These are phyloP conservation scores for Xanthia icteritia DNA, from an alignment of 2,888 invertebrate genomes.

Conservation along the genomic window DNA sequence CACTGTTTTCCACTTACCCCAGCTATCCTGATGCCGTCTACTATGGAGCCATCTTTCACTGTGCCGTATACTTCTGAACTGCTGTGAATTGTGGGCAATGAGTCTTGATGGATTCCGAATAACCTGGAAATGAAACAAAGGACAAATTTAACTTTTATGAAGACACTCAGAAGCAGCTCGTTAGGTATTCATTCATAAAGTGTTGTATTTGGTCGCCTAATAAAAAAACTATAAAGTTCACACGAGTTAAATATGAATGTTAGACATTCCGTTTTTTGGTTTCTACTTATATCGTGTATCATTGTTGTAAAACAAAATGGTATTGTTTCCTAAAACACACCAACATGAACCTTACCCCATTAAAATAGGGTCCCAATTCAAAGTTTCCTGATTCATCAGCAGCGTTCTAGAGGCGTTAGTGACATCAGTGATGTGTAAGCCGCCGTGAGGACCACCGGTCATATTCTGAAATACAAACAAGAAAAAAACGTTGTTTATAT, in stretches of 20 bases:
- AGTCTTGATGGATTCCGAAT: slow-evolving; percentile 94
- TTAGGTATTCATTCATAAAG: too few species aligned
- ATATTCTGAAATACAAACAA: slow-evolving; percentile 91
- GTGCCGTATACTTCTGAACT: slow-evolving; percentile 97
- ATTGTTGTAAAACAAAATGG: too few species aligned
- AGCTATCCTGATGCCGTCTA: slow-evolving; percentile 92
- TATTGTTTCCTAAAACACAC: too few species aligned
- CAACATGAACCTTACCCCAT: slow-evolving; percentile 90
- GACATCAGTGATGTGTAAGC: slow-evolving; percentile 97
- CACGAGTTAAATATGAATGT: too few species aligned
- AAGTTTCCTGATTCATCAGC: slow-evolving; percentile 96
- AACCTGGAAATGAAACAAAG: slow-evolving; percentile 80
- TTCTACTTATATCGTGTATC: too few species aligned
- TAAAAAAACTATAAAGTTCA: too few species aligned
- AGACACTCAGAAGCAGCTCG: too few species aligned
- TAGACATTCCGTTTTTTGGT: too few species aligned
- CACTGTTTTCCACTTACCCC: slow-evolving; percentile 76
- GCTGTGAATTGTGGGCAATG: slow-evolving; percentile 95
- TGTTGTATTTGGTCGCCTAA: too few species aligned
- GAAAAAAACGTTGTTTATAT: too few species aligned
- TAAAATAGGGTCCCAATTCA: slow-evolving; percentile 96
- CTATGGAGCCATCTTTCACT: slow-evolving; percentile 91
- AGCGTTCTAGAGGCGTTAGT: slow-evolving; percentile 98
- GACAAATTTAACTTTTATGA: too few species aligned
- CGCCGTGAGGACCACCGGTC: slow-evolving; percentile 93